These are phyloP conservation scores for Nesogale talazaci DNA, from an alignment of 2,113 vertebrate species.

Conservation along the genomic window DNA sequence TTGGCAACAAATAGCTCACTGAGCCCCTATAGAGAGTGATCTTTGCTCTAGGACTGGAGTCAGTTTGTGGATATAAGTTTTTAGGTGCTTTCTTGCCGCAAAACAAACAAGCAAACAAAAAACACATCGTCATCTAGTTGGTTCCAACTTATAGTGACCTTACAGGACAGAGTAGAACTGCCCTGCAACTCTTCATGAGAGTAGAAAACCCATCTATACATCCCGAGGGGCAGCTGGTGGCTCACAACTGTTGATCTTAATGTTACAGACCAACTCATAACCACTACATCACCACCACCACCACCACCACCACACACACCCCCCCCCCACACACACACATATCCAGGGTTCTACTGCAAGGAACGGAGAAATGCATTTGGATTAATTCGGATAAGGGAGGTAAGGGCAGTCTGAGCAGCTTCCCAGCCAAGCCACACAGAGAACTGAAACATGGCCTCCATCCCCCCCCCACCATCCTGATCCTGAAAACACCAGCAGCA, in stretches of 20 bases:
- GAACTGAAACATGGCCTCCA: not conserved
- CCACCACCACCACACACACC: too few species aligned
- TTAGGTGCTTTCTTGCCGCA: too few species aligned
- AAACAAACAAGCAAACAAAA: too few species aligned
- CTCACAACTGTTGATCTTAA: not conserved
- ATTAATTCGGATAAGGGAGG: not conserved
- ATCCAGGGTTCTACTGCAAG: not conserved
- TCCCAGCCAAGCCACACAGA: not conserved
- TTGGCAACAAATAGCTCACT: not conserved
- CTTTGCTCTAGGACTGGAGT: not conserved
- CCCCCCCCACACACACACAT: too few species aligned
- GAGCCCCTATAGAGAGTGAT: not conserved
- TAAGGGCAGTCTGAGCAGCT: not conserved
- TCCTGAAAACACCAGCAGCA: not conserved
- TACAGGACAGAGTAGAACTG: too few species aligned
- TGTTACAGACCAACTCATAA: too few species aligned
- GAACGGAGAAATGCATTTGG: not conserved
- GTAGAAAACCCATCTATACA: not conserved
- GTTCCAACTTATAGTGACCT: too few species aligned
- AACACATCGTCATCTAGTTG: too few species aligned
- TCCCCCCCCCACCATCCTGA: too few species aligned
- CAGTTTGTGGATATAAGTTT: too few species aligned
- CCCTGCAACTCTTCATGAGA: too few species aligned
- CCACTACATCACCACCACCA: not conserved
- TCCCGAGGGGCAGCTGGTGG: not conserved